Evolutionary conservation across 2,888 invertebrate genomes (phyloP).

Genomic region (Ametastegia equiseti): DNA sequence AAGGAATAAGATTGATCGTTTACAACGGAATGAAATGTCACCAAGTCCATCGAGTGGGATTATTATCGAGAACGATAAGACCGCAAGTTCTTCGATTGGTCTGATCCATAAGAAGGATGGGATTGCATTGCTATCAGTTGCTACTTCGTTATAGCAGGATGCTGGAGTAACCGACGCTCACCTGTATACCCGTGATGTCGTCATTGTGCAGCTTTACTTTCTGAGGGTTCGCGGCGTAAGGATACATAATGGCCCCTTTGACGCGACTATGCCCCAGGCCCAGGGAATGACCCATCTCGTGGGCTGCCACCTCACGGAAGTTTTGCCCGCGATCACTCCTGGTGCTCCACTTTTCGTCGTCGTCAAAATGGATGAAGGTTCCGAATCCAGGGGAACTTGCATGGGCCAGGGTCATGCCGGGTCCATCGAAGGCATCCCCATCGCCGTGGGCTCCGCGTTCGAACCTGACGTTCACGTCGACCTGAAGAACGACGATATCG

Average conservation of each 20-base stretch:
- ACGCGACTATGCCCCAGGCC: slow-evolving; percentile 95
- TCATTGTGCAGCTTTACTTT: slow-evolving; percentile 90
- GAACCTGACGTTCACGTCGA: slow-evolving; percentile 78
- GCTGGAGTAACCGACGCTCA: slow-evolving; percentile 61
- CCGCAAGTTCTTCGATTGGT: no score
- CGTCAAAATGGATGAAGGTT: slow-evolving; percentile 97
- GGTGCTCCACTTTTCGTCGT: slow-evolving; percentile 93
- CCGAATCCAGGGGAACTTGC: slow-evolving; percentile 94
- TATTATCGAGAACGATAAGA: no score
- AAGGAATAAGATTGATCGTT: no score
- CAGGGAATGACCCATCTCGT: slow-evolving; percentile 96
- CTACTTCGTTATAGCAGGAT: no score
- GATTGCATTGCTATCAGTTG: no score
- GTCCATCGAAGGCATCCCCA: slow-evolving; percentile 95
- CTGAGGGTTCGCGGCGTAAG: slow-evolving; percentile 95
- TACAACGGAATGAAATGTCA: no score
- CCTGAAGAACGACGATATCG: slow-evolving; percentile 48
- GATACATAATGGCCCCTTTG: slow-evolving; percentile 93
- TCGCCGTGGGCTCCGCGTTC: slow-evolving; percentile 93
- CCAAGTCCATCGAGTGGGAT: no score
- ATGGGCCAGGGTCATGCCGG: slow-evolving; percentile 92
- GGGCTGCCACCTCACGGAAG: slow-evolving; percentile 93
- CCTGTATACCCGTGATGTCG: slow-evolving; percentile 88
- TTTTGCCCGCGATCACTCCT: slow-evolving; percentile 88
- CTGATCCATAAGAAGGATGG: no score